Conservation (phyloP, 2,888 invertebrate genomes). For the Macaria liturata region DNA sequence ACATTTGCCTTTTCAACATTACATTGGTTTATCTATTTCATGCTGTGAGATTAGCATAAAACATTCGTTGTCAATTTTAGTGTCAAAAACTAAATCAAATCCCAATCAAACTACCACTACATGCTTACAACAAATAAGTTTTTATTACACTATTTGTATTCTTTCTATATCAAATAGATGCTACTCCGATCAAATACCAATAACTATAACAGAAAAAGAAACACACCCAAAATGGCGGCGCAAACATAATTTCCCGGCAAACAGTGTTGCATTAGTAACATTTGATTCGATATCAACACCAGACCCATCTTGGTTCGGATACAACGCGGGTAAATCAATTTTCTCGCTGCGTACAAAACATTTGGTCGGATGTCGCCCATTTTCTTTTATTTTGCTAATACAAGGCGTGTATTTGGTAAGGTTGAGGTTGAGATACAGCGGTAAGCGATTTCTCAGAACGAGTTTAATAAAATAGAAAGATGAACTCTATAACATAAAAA, state of each 20-base stretch:
- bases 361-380: slow-evolving; percentile 50
- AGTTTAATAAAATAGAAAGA: neutral
- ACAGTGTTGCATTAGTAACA: slow-evolving; percentile 23
- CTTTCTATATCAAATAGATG: too few relatives aligned
- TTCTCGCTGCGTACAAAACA: slow-evolving; percentile 45
- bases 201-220: neutral
- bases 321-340: slow-evolving; percentile 34
- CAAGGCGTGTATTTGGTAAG: slow-evolving; percentile 43
- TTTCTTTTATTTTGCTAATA: slow-evolving; percentile 47
- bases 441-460: neutral
- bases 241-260: slow-evolving; percentile 15
- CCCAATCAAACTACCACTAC: too few relatives aligned
- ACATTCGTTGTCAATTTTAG: too few relatives aligned
- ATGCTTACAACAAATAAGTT: too few relatives aligned
- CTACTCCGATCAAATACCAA: too few relatives aligned
- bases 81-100: too few relatives aligned
- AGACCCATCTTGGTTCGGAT: slow-evolving; percentile 28
- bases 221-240: slow-evolving; percentile 17
- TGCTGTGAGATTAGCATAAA: too few relatives aligned
- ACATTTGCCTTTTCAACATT: too few relatives aligned
- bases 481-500: neutral
- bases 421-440: slow-evolving; percentile 12
- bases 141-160: too few relatives aligned
- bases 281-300: slow-evolving; percentile 30
- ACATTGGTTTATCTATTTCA: too few relatives aligned